Base-by-base conservation (phyloP, 2,113 vertebrate genomes). In the Stegostoma tigrinum region DNA sequence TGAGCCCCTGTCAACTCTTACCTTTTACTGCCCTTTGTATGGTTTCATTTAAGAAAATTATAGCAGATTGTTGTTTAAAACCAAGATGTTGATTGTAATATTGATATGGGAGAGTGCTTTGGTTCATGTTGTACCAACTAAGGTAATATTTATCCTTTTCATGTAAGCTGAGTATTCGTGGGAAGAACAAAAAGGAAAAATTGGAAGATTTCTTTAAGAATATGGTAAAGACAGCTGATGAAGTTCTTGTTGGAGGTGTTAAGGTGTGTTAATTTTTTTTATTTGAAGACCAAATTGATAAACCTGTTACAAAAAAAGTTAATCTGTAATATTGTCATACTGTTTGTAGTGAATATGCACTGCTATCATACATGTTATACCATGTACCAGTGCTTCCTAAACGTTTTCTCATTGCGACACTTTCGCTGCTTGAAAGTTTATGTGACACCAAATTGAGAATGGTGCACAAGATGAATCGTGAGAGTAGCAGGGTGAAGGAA, bases 151-250 rank as follows among this genome's bases (percentile, higher is more conserved):
- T 70, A 17, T 96, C 96, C 96, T 2, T 96, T 55, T 96, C 96
- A 61, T 97, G 67, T 97, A 97, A 99, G 99, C 97, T 99, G 97
- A 99, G 99, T 95, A 99, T 99, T 80, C 98, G 99, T 97, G 99
- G 99, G 67, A 99, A 99, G 97, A 99, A 99, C 97, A 99, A 99
- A 97, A 99, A 99, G 96, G 99, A 99, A 97, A 99, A 99, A 97
- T 97, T 99, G 96, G 99, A 99, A 97, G 99, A 99, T 96, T 99
- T 99, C 97, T 99, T 99, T 96, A 99, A 99, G 97, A 99, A 99
- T 78, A 99, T 99, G 97, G 99, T 99, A 96, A 99, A 99, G 96
- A 99, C 99, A 4, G 99, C 99, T 27, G 99, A 99, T 91, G 99
- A 99, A 96, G 99, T 99, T n/a, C 98, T 99, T 97, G 99, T 99